Base-by-base conservation (phyloP, 1,140 invertebrate species). In the Drosophila rhopaloa region DNA sequence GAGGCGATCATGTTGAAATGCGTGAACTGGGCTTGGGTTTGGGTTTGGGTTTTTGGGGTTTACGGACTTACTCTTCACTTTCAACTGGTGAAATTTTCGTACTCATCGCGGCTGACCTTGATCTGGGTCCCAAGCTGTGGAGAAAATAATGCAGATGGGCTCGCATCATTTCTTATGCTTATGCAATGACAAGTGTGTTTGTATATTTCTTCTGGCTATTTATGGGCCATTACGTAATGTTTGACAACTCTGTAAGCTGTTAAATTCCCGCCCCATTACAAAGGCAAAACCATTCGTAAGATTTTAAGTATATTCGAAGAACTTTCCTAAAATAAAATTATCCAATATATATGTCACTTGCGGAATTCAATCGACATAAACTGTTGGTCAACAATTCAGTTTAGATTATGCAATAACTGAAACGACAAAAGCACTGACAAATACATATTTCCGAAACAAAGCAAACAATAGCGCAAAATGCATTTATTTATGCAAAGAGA, bases 401-500 rank as follows among this genome's bases (percentile, higher is more conserved):
- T 76, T 65, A 55, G 67, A 60, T 53, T 88, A 81, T 54, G 62
- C 57, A 44, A 58, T 19, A 10, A 50, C 53, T 40, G 13, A 63
- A 57, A 40, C 40, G 32, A 51, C 54, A 67, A 68, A 76, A 59
- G 46, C 65, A 46, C 72, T 70, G 62, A 47, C 65, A 62, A 82
- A 81, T 73, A 73, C 67, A 74, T 71, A 71, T 71, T 58, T 71
- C 67, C 14, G 65, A 71, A 57, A 71, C 67, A 71, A 71, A 57
- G 46, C 67, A 71, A 70, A 70, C 67, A 71, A 71, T 70, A 57
- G 51, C 66, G 47, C 56, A 55, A 82, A 83, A 68, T 88, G 80
- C 84, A 89, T 88, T 77, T 80, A 88, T 89, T 77, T 83, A 79
- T 88, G 83, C 78, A 89, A 88, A 81, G 67, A 67, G 50, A 46